Percentiles rank a stretch among this genome's conserved stretches.
These are phyloP conservation scores for Alcis repandata DNA, from an alignment of 2,888 invertebrate species.

Conservation along the genomic window DNA sequence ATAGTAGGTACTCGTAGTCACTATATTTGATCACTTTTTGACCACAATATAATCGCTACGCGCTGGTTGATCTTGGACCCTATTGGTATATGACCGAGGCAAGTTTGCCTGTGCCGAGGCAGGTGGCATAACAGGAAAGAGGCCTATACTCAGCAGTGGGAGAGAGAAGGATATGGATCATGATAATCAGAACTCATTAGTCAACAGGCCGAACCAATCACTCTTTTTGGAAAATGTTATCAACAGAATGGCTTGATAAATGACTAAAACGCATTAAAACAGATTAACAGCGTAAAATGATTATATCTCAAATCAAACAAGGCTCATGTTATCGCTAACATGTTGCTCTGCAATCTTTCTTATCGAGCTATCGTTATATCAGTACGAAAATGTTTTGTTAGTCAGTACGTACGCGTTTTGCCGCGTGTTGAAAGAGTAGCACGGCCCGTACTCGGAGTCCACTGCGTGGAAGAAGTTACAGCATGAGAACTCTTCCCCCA, in stretches of 20 bases:
- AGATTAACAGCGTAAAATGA: background rate
- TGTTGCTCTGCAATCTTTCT: conserved; percentile 34
- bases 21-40: too few species aligned
- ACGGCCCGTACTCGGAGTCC: conserved; percentile 83
- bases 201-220: too few species aligned
- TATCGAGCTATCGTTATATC: conserved; percentile 27
- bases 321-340: conserved; percentile 49
- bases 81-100: too few species aligned
- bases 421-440: conserved; percentile 84
- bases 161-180: too few species aligned
- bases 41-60: too few species aligned
- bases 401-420: conserved; percentile 73
- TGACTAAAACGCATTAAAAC: background rate
- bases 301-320: conserved; percentile 28
- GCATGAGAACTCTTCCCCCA: conserved; percentile 76
- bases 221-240: too few species aligned
- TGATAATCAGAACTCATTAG: too few species aligned
- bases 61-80: too few species aligned
- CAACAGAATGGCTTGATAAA: background rate
- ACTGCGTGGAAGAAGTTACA: conserved; percentile 78
- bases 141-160: too few species aligned
- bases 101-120: too few species aligned
- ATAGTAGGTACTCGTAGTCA: too few species aligned
- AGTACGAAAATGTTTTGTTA: conserved; percentile 14
- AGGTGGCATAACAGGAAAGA: too few species aligned